Evolutionary conservation across 2,888 invertebrate species (phyloP), one percentile per base, ranked within the genome.

Genomic region (Pimpla rufipes): DNA sequence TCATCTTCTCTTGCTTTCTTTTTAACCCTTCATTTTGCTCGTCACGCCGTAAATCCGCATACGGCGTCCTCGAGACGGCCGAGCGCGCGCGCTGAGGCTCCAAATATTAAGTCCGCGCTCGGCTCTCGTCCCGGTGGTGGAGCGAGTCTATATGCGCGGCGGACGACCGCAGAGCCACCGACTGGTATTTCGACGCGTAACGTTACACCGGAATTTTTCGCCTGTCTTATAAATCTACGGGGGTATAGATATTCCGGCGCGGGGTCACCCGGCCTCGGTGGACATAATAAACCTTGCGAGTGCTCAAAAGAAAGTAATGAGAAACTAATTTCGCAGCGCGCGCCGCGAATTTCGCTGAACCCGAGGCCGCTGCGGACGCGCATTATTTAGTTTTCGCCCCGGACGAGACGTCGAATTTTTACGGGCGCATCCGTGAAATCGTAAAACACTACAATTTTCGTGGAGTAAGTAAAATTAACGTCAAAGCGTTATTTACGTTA

Each of bases 11-110:
- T 55, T 55, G 8, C 66, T 45, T 64, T 75, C 29, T 57, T 23
- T 67, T 50, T 23, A 76, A 67, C 78, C 74, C 80, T 73, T 84
- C 80, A 79, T 83, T 81, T 73, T 82, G 68, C 71, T 74, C 78
- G 84, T 83, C 75, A 83, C 74, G 82, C 85, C 79, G 78, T 81
- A 73, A 85, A 82, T 79, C 67, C 78, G 81, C 71, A 55, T 62
- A 78, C 82, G 62, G 73, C 78, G 62, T 75, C 59, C 62, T 52
- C 79, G 66, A 40, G 64, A 45, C 59, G 62, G 37, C 74, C 68
- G 59, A n/a, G 57, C 47, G 68, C n/a, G n/a, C n/a, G n/a, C n/a
- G n/a, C n/a, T n/a, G 52, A 76, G 76, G 47, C 55, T 57, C 83
- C 70, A 74, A 85, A 85, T 82, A 83, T 85, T 76, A 79, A 85